Evolutionary conservation across 2,888 invertebrate genomes (phyloP).

Genomic region (Drosophila borborema): DNA sequence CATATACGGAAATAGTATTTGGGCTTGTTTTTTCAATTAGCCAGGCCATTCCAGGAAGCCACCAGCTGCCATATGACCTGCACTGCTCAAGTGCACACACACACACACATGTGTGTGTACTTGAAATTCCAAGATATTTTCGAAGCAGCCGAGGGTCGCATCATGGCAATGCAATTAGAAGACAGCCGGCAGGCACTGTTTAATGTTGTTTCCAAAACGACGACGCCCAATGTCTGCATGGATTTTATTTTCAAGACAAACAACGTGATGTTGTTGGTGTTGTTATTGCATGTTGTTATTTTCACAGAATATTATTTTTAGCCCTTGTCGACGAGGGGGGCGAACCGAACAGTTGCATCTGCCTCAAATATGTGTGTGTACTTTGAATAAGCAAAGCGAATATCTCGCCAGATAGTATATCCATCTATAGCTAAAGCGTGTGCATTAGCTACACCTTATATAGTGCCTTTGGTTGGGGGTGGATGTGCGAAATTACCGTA

Average conservation of each 20-base stretch:
- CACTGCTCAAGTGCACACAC: conserved; percentile 62
- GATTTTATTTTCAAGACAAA: conserved; percentile 40
- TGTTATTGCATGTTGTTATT: conserved; percentile 34
- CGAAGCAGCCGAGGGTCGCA: conserved; percentile 73
- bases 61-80: conserved; percentile 65
- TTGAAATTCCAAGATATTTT: conserved; percentile 80
- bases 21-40: conserved; percentile 41
- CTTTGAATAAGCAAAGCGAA: conserved; percentile 44
- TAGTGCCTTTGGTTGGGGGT: conserved; percentile 7
- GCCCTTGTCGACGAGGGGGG: conserved; percentile 46
- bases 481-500: conserved; percentile 57
- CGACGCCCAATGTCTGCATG: conserved; percentile 36
- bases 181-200: conserved; percentile 56
- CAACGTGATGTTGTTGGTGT: conserved; percentile 18
- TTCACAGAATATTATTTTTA: conserved; percentile 62
- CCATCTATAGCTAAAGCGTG: background rate
- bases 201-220: conserved; percentile 63
- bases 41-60: conserved; percentile 50
- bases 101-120: conserved; percentile 54
- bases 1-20: conserved; percentile 37
- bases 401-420: conserved; percentile 9
- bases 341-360: conserved; percentile 14
- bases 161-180: conserved; percentile 71
- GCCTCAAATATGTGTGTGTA: conserved; percentile 31
- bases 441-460: conserved; percentile 6